Conservation (phyloP, 2,888 invertebrate genomes). For the Pseudolycoriella hygida region DNA sequence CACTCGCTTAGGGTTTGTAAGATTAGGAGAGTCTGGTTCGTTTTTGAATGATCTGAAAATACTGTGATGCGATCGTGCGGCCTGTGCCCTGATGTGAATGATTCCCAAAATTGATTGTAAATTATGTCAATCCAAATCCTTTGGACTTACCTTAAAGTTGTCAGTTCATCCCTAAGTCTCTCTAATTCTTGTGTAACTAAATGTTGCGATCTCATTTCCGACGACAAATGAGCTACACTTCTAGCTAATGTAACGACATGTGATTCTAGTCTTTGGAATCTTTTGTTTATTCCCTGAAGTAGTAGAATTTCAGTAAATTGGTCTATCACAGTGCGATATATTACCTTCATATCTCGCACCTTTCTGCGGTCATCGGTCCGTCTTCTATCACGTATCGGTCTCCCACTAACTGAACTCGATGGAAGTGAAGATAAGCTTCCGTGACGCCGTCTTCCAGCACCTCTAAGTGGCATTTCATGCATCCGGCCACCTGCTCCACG, state of each 20-base stretch:
- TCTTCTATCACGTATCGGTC: conserved; percentile 55
- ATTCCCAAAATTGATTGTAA: background rate
- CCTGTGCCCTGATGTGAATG: conserved; percentile 7
- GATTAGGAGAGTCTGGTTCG: conserved; percentile 44
- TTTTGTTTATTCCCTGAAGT: conserved; percentile 56
- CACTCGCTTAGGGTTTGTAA: conserved; percentile 73
- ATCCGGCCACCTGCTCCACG: conserved; percentile 16
- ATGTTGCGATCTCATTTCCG: conserved; percentile 81
- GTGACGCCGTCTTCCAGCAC: conserved; percentile 37
- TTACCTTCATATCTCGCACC: conserved; percentile 49
- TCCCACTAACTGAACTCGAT: conserved; percentile 64
- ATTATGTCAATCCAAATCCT: background rate
- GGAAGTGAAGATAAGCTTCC: conserved; percentile 72
- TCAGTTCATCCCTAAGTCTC: conserved; percentile 64
- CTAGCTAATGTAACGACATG: conserved; percentile 81
- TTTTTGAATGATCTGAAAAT: conserved; percentile 19
- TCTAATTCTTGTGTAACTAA: conserved; percentile 82
- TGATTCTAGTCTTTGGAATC: conserved; percentile 75
- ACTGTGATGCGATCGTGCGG: conserved; percentile 10
- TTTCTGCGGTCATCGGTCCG: conserved; percentile 56
- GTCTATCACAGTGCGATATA: background rate
- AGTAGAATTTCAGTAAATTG: background rate
- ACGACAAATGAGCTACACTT: conserved; percentile 78
- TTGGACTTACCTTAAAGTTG: conserved; percentile 28
- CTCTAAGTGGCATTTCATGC: conserved; percentile 17